Evolutionary conservation across 2,888 invertebrate species (phyloP), one percentile per base, ranked within the genome.

Genomic region (Mesodorylaimus sp.): DNA sequence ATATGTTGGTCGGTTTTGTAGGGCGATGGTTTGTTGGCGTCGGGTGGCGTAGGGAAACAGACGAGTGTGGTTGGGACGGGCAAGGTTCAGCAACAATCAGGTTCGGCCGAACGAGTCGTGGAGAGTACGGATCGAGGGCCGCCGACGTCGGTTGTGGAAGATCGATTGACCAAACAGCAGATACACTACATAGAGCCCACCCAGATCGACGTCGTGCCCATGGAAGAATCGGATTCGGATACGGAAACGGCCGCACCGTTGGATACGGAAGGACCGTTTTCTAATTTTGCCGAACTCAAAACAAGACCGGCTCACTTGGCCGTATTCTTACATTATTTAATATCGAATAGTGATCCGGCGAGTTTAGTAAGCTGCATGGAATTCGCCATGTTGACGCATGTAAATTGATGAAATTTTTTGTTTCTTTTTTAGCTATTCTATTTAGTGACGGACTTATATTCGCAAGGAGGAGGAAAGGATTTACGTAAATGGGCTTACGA

Each of bases 401-500:
- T n/a, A n/a, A n/a, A n/a, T n/a, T n/a, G 10, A 48, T 21, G 7
- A 26, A 7, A 29, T 7, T 16, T 41, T 10, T 10, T n/a, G 10
- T n/a, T 46, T 41, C 24, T 13, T 19, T 57, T 61, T 13, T 43
- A 70, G 77, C 72, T 80, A 56, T 82, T 97, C 72, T 86, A 91
- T 69, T 76, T 93, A 58, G 78, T 95, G 64, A 86, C 91, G 54
- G 86, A 88, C 66, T 75, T 82, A 49, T 93, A 84, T 72, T 83
- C 84, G 63, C 61, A 61, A 29, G 56, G 57, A 23, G 79, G 79
- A 58, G 74, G 78, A 49, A 82, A 84, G 71, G 89, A 95, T 64
- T 82, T 93, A 77, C 78, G 86, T 50, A 85, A 89, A 67, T 97
- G 95, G 93, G 93, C 93, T 2, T 95, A 93, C 73, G 95, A 97